Conservation (phyloP, 2,888 invertebrate genomes). For the Morinoia aosen region DNA sequence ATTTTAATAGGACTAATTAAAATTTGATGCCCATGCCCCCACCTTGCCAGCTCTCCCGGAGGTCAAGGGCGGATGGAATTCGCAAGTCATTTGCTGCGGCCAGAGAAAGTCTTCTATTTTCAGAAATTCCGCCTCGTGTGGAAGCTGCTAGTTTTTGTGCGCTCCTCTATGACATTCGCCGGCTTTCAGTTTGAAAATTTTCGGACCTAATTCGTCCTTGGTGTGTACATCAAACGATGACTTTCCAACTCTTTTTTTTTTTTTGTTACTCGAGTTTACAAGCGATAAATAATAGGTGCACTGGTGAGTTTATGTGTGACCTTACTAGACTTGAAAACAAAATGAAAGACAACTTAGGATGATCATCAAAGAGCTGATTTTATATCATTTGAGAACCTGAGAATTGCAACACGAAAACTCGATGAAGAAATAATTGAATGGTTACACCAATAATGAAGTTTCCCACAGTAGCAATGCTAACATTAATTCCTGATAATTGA, state of each 20-base stretch:
- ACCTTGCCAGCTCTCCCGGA: background rate
- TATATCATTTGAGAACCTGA: no score
- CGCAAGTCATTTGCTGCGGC: constrained; percentile 16
- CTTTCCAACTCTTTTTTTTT: background rate
- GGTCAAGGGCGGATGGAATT: constrained; percentile 22
- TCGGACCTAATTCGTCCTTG: background rate
- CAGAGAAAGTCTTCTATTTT: background rate
- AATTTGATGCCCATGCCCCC: background rate
- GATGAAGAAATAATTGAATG: background rate
- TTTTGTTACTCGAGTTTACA: background rate
- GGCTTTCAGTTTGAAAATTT: background rate
- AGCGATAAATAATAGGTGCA: background rate
- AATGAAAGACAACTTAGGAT: no score
- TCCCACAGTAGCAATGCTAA: background rate
- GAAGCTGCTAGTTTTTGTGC: background rate
- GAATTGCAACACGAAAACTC: no score
- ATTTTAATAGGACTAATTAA: background rate
- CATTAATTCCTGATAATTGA: background rate
- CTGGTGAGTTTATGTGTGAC: background rate
- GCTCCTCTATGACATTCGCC: background rate
- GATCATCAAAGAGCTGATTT: no score
- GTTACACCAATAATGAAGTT: background rate
- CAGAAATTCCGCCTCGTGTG: background rate
- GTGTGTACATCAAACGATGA: background rate
- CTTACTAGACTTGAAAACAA: background rate